Percentiles rank a stretch among this genome's conserved stretches.
These are phyloP conservation scores for Ambastaia sidthimunki DNA, from an alignment of 2,797 vertebrate species.

Conservation along the genomic window DNA sequence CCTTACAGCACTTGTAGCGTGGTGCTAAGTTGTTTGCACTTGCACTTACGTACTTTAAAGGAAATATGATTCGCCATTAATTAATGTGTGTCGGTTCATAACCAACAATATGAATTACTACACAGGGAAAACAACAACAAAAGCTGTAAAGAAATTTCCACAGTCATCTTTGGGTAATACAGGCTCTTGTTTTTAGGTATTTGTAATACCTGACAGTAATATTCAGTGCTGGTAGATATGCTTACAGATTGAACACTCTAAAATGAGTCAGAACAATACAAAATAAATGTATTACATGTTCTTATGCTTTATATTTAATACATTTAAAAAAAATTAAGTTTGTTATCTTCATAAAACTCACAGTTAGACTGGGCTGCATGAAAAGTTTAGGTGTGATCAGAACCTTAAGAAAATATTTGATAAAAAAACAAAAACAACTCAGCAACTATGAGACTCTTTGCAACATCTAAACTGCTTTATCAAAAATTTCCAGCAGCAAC, in stretches of 20 bases:
- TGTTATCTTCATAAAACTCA: conserved; percentile 10
- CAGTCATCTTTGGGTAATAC: conserved; percentile 9
- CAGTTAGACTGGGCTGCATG: neutral
- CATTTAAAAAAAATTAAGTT: conserved; percentile 1
- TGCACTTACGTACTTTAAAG: conserved; percentile 60
- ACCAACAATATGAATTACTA: conserved; percentile 60
- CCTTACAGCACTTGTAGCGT: conserved; percentile 43
- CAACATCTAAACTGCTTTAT: conserved; percentile 42
- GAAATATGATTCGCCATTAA: conserved; percentile 60
- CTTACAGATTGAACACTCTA: neutral
- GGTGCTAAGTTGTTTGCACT: conserved; percentile 55
- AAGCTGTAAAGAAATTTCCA: conserved; percentile 1
- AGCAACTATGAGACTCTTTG: conserved; percentile 15
- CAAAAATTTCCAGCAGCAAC: conserved; percentile 58
- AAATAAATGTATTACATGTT: neutral
- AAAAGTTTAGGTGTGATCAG: too few species aligned
- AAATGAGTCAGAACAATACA: neutral
- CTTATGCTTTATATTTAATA: neutral
- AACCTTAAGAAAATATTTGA: neutral
- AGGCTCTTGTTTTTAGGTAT: conserved; percentile 33
- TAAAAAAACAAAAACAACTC: conserved; percentile 11
- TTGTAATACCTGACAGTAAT: neutral
- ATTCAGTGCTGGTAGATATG: neutral
- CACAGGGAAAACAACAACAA: neutral
- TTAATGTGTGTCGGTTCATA: conserved; percentile 67